These are phyloP conservation scores for Cercopithecus mona DNA, from an alignment of 2,113 vertebrate genomes.

Conservation along the genomic window DNA sequence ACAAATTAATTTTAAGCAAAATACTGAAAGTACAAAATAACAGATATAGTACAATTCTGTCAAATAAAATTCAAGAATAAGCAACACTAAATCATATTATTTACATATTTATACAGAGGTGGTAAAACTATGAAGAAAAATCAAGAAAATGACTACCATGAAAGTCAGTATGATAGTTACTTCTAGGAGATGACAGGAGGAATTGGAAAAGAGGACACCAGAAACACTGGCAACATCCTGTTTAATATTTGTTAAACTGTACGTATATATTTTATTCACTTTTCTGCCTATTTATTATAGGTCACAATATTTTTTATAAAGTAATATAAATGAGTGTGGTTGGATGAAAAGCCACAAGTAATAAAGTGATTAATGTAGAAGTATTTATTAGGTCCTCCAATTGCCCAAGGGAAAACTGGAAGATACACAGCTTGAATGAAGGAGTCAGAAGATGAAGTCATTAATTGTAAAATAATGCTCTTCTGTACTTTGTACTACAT, in stretches of 20 bases:
- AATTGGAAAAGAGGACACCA: background rate
- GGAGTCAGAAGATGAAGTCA: background rate
- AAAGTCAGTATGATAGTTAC: background rate
- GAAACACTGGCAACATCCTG: background rate
- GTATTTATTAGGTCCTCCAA: background rate
- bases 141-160: background rate
- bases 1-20: constrained; percentile 20
- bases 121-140: background rate
- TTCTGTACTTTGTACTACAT: background rate
- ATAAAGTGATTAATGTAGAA: background rate
- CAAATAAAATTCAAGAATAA: constrained; percentile 32
- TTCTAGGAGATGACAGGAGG: background rate
- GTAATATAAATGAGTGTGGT: background rate
- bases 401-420: background rate
- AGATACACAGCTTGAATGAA: background rate
- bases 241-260: background rate
- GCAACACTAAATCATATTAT: background rate
- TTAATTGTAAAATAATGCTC: background rate
- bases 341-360: background rate
- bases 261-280: background rate
- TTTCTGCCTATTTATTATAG: background rate
- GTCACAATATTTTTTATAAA: constrained; percentile 4
- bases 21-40: background rate
- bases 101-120: background rate
- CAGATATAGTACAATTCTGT: background rate